A percentile compares a stretch with the other conserved stretches of the same genome.
phyloP scores from a whole-genome alignment of 1,140 invertebrate species.

The Drosophila murphyi region DNA sequence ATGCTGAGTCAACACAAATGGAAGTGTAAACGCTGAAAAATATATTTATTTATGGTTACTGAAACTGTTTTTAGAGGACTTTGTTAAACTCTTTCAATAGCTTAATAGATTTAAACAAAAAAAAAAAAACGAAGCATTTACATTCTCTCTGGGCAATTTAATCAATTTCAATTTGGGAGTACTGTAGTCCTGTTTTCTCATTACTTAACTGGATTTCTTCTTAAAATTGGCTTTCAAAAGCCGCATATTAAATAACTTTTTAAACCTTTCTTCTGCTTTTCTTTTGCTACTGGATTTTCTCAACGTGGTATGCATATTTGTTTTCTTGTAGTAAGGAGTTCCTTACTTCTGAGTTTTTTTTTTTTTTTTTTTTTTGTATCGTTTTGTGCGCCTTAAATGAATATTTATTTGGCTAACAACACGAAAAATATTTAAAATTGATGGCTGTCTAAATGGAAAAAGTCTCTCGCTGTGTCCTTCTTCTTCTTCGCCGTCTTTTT shows the following conservation, averaged over 20 bases:
- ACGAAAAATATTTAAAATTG: constrained; percentile 49
- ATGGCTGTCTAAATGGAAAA: constrained; percentile 39
- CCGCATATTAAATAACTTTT: constrained; percentile 8
- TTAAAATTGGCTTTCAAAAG: not conserved
- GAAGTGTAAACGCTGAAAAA: not conserved
- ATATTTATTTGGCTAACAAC: constrained; percentile 51
- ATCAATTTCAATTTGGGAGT: not conserved
- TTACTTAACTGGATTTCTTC: not conserved
- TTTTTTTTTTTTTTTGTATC: constrained; percentile 3
- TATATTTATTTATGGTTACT: not conserved
- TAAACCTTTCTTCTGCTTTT: not conserved
- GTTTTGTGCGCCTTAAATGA: constrained; percentile 25
- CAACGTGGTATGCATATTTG: not conserved
- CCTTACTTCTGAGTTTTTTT: too few species aligned
- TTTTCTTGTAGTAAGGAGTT: not conserved
- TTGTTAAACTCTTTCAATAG: too few species aligned
- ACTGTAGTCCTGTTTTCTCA: not conserved
- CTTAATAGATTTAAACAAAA: too few species aligned
- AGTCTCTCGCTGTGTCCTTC: not conserved
- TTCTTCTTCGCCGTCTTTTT: not conserved
- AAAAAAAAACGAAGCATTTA: not conserved
- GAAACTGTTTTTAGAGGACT: not conserved
- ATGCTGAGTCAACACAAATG: not conserved
- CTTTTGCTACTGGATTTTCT: not conserved
- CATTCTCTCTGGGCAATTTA: not conserved